These are phyloP conservation scores for Sicus ferrugineus DNA, from an alignment of 2,888 invertebrate genomes.

Conservation along the genomic window DNA sequence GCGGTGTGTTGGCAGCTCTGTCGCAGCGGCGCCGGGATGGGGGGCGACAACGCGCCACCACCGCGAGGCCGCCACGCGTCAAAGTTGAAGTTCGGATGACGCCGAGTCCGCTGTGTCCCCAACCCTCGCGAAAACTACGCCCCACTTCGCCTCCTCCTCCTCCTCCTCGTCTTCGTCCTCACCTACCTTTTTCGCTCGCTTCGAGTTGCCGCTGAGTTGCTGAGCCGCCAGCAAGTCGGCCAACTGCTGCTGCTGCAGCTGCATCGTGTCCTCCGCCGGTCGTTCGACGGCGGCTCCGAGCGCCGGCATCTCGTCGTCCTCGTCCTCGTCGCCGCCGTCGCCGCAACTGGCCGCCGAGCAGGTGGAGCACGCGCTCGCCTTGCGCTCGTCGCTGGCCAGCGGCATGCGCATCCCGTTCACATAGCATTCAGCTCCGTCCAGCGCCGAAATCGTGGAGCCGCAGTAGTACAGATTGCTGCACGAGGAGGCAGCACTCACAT, in stretches of 20 bases:
- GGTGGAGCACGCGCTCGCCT: constrained; percentile 78
- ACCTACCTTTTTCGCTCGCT: constrained; percentile 50
- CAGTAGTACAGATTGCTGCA: constrained; percentile 70
- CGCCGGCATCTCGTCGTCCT: constrained; percentile 67
- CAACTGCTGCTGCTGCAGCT: constrained; percentile 38
- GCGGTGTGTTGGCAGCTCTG: not conserved
- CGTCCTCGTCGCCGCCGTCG: too few relatives aligned
- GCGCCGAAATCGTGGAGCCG: constrained; percentile 68
- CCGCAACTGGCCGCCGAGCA: constrained; percentile 75
- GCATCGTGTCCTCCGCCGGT: constrained; percentile 42
- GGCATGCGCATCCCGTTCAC: constrained; percentile 68
- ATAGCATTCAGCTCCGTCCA: constrained; percentile 67
- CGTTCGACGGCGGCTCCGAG: constrained; percentile 47
- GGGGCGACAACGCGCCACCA: too few relatives aligned
- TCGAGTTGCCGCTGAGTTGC: constrained; percentile 37
- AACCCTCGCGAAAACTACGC: not conserved
- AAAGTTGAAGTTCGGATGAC: too few relatives aligned
- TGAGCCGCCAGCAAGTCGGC: constrained; percentile 44
- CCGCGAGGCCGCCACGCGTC: too few relatives aligned
- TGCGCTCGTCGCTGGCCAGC: constrained; percentile 66
- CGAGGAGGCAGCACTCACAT: constrained; percentile 69
- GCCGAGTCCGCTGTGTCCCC: too few relatives aligned
- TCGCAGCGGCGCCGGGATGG: not conserved
- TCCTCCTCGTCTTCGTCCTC: not conserved
- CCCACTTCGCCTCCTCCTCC: not conserved